A percentile compares a stretch with the other conserved stretches of the same genome.
Conservation (phyloP, 2,888 invertebrate genomes). For the Amorpha juglandis region DNA sequence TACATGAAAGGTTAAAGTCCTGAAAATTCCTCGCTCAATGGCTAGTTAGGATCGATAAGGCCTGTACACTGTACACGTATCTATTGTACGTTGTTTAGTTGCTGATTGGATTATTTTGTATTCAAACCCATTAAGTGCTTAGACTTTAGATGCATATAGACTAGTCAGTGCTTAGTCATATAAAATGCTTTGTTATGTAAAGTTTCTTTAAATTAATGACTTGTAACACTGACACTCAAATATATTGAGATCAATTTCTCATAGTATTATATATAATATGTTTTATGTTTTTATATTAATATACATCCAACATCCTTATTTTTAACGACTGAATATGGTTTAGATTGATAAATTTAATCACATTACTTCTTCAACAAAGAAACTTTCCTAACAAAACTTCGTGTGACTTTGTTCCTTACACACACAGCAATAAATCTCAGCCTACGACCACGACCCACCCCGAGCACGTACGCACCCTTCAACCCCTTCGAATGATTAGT, state of each 20-base stretch:
- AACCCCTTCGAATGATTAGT: conserved; percentile 53
- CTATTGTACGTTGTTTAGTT: not conserved
- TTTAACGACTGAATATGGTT: too few species aligned
- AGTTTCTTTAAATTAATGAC: too few species aligned
- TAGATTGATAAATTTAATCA: too few species aligned
- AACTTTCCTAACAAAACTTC: not conserved
- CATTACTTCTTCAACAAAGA: not conserved
- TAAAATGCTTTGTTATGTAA: too few species aligned
- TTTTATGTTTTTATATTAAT: too few species aligned
- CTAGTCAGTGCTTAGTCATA: too few species aligned
- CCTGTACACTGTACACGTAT: not conserved
- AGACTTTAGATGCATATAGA: too few species aligned
- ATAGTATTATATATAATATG: too few species aligned
- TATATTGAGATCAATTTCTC: too few species aligned
- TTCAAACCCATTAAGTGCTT: not conserved
- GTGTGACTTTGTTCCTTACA: not conserved
- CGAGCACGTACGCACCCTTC: conserved; percentile 60
- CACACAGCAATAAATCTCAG: conserved; percentile 34
- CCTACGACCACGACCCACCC: conserved; percentile 29
- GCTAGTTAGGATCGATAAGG: conserved; percentile 22
- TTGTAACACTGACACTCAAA: too few species aligned
- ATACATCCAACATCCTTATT: too few species aligned
- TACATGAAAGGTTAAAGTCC: conserved; percentile 27
- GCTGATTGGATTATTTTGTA: not conserved
- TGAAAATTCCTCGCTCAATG: conserved; percentile 23